Evolutionary conservation across 1,140 invertebrate genomes (phyloP).

Genomic region (Drosophila grimshawi): DNA sequence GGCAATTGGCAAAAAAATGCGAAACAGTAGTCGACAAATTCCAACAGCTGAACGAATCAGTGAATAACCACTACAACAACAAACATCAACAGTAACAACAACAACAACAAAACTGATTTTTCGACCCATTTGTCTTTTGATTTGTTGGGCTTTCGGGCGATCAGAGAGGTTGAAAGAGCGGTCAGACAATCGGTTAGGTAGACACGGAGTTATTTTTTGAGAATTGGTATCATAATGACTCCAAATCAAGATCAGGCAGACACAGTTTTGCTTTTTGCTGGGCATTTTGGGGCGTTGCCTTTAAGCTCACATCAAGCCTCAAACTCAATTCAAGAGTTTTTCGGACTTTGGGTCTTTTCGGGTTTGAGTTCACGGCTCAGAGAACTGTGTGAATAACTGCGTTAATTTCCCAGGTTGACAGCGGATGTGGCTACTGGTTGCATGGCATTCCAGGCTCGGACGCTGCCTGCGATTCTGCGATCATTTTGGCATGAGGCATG

Average conservation of each 20-base stretch:
- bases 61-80: constrained; percentile 14
- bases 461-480: constrained; percentile 24
- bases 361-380: constrained; percentile 1
- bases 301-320: constrained; percentile 23
- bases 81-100: not conserved
- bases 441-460: constrained; percentile 38
- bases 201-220: constrained; percentile 14
- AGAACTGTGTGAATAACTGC: constrained; percentile 76
- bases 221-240: constrained; percentile 77
- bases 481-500: constrained; percentile 41
- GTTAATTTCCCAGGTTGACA: constrained; percentile 78
- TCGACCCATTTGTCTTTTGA: constrained; percentile 44
- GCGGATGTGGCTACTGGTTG: constrained; percentile 77
- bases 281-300: constrained; percentile 44
- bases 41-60: constrained; percentile 78
- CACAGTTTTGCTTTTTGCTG: constrained; percentile 65
- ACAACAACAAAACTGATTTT: constrained; percentile 55
- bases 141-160: constrained; percentile 17
- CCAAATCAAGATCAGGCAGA: constrained; percentile 77
- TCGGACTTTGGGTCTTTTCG: not conserved
- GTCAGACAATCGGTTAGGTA: constrained; percentile 28
- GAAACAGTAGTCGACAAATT: constrained; percentile 78
- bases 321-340: constrained; percentile 12
- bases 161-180: not conserved
- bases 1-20: constrained; percentile 63